Base-by-base conservation (phyloP, 2,888 invertebrate species). In the Cremastobaeus sp. region DNA sequence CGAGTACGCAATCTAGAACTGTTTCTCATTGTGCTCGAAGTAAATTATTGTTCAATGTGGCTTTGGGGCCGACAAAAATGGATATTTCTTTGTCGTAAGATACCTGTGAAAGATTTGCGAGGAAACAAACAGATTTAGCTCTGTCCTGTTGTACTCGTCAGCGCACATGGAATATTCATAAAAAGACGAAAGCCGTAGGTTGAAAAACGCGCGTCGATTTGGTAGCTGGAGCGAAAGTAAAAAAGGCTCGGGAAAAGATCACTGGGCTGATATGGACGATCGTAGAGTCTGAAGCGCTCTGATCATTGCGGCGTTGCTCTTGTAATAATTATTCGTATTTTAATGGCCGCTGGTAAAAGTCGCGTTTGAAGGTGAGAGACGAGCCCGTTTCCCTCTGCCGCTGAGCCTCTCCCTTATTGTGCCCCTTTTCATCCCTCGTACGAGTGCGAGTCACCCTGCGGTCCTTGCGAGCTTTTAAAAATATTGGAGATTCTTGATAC, bases 291-390 rank as follows among this genome's bases (percentile, higher is more conserved):
- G 81, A 76, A 79, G 45, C 77, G 81, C 82, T 84, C 83, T 86
- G 86, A 86, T 86, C 86, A 87, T 85, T 86, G 81, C 79, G 82
- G 84, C 82, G 83, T 84, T 83, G 84, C 86, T 85, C 83, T 85
- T 83, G 85, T 85, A 85, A 87, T 87, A 87, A 87, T 87, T 86
- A 87, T 87, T 85, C 87, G 85, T 83, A 86, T 87, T 87, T 86
- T 87, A 87, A 87, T 87, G 87, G 87, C 79, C 83, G 82, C 78
- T 55, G 78, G 81, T 80, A 81, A 83, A 82, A 75, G 78, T 81
- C 77, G 83, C 81, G 84, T 85, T 86, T 86, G 85, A 86, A 82
- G 82, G 81, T 78, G 79, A 72, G 77, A 79, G 80, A 78, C 79
- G 77, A 77, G 81, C 71, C 79, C 64, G 70, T 73, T 66, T 76